Base-by-base conservation (phyloP, 2,113 vertebrate species). In the Hydrochoerus hydrochaeris region DNA sequence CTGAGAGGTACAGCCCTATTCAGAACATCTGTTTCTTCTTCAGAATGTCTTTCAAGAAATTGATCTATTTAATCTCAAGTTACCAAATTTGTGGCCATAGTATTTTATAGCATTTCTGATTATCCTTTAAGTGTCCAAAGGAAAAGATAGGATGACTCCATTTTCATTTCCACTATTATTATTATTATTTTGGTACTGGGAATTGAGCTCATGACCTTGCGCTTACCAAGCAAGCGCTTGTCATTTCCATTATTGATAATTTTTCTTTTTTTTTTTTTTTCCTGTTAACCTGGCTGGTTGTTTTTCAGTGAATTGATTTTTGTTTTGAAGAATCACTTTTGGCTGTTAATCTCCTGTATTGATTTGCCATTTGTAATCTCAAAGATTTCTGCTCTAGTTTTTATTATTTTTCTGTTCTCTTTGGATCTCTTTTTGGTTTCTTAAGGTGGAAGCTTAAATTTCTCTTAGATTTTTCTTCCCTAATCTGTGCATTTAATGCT, bases 341-440 rank as follows among this genome's bases (percentile, higher is more conserved):
- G 41, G 60, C 46, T 94, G 62, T 85, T 92, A 69, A 77, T 95
- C 90, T 90, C 94, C 80, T 94, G 24, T 71, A 44, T 77, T 85
- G 41, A 90, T 94, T 90, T 93, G 60, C 65, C 85, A 54, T 86
- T 94, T 90, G n/a, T 41, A 86, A 17, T 60, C 69, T 84, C 52
- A 80, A 62, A 91, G 77, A 87, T 97, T 88, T 89, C 46, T 80
- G 32, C 69, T 88, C 24, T 75, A 13, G 58, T 73, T 94, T 95
- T 90, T 87, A 32, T 62, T 85, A 20, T 85, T 88, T 60, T 91
- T 38, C 38, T 62, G 1, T 3, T 94, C 69, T 0, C 11, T 83
- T 84, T 80, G 75, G 24, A 44, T 86, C 83, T 85, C 57, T 84
- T 91, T 58, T 75, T 77, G n/a, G 54, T 84, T 84, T 84, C 20